phyloP scores from a whole-genome alignment of 2,113 vertebrate genomes.

The Notarius quadriscutis region DNA sequence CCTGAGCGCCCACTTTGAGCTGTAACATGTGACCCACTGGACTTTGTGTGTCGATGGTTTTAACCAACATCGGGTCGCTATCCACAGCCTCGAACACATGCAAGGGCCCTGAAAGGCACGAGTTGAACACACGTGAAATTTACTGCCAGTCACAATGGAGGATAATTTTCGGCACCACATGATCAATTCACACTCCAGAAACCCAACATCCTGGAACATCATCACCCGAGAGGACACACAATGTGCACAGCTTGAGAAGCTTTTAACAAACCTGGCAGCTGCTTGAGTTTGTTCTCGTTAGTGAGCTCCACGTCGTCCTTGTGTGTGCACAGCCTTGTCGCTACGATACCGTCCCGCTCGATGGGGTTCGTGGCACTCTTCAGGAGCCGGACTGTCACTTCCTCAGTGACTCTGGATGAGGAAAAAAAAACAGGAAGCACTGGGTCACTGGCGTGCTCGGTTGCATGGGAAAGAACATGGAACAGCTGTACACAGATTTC shows the following conservation, averaged over 20 bases:
- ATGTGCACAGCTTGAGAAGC: constrained; percentile 1
- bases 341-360: constrained; percentile 88
- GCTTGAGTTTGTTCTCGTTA: constrained; percentile 80
- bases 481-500: neutral
- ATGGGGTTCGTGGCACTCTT: constrained; percentile 79
- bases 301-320: constrained; percentile 94
- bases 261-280: constrained; percentile 80
- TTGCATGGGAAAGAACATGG: neutral
- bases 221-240: neutral
- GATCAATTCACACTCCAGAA: neutral
- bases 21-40: constrained; percentile 82
- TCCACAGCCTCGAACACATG: constrained; percentile 84
- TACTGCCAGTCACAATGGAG: neutral
- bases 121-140: neutral
- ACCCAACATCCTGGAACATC: neutral
- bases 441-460: neutral
- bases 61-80: constrained; percentile 82
- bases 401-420: constrained; percentile 82
- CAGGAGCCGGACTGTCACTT: constrained; percentile 79
- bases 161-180: neutral
- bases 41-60: constrained; percentile 83
- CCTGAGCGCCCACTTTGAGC: constrained; percentile 92
- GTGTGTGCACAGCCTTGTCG: constrained; percentile 94
- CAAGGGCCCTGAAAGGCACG: constrained; percentile 68
- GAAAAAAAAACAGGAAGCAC: neutral